phyloP scores from a whole-genome alignment of 2,888 invertebrate genomes.

The Volucella zonaria region DNA sequence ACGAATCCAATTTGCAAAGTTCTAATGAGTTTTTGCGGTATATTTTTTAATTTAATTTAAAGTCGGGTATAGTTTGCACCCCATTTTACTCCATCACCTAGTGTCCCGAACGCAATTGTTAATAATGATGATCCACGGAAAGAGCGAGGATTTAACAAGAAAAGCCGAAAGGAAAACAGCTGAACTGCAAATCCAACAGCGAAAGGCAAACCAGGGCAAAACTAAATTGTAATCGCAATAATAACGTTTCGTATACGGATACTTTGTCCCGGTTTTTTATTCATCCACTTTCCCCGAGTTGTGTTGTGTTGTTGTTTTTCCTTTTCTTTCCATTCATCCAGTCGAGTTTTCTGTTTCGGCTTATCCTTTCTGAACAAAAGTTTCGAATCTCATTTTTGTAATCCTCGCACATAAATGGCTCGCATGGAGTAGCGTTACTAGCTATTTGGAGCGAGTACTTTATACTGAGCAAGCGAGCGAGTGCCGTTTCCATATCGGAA shows the following conservation, averaged over 20 bases:
- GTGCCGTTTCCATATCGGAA: constrained; percentile 62
- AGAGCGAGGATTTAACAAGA: neutral
- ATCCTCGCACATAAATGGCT: constrained; percentile 51
- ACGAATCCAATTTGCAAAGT: constrained; percentile 37
- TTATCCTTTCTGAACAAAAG: constrained; percentile 41
- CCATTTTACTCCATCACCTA: neutral
- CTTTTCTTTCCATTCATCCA: constrained; percentile 5
- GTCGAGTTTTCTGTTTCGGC: constrained; percentile 22
- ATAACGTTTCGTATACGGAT: constrained; percentile 44
- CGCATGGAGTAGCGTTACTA: neutral
- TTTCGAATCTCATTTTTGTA: constrained; percentile 65
- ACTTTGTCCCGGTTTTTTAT: constrained; percentile 46
- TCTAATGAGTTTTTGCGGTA: constrained; percentile 38
- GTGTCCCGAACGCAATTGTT: neutral
- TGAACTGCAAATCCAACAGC: constrained; percentile 28
- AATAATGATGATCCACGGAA: constrained; percentile 20
- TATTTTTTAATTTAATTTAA: constrained; percentile 14
- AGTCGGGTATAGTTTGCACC: neutral
- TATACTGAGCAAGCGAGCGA: constrained; percentile 14
- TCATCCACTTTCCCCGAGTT: constrained; percentile 9
- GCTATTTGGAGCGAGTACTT: neutral
- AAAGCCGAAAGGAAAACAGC: constrained; percentile 6
- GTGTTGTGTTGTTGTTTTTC: constrained; percentile 14
- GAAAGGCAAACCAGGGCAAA: constrained; percentile 30
- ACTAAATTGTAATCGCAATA: constrained; percentile 62